Base-by-base conservation (phyloP, 2,888 invertebrate genomes). In the Ormyrus thymus region DNA sequence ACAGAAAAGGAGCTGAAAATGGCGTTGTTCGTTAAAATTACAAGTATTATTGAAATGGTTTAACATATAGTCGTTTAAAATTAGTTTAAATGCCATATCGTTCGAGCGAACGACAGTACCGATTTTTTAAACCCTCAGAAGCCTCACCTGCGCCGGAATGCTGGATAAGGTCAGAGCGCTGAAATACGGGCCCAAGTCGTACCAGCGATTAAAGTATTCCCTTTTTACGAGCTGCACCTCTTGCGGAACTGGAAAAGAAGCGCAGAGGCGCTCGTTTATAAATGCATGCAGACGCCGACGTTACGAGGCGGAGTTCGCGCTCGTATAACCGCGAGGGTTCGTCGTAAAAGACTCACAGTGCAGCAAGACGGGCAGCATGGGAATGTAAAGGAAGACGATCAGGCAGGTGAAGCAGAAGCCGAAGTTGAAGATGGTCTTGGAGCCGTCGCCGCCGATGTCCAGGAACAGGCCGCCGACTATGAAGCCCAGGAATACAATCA, bases 201-300 rank as follows among this genome's bases (percentile, higher is more conserved):
- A 97, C 96, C 96, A 97, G 66, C 95, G 93, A 89, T 97, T 97
- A 87, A 96, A 96, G 85, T 96, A 94, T 87, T 97, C 96, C 66
- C 95, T 91, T 87, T 96, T 96, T 9, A 96, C 89, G 15, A 96
- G 90, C 83, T 94, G 94, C 0, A 96, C 94, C 91, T 96, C 95
- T 61, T 91, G 92, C 15, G 96, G 96, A 92, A 95, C 96, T 96
- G 90, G 29, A 29, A 29, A 29, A 29, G 29, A 29, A 29, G 29
- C 4, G 29, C 29, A 29, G 4, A 29, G 29, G 3, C 29, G 29
- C 29, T 29, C 29, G 29, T 29, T 4, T 29, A 29, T 29, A 29
- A 29, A 29, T 29, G 0, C 29, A 29, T 29, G 29, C 29, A 29
- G 29, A 4, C 29, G 29, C 29, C 29, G 29, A 29, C 3, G 3